Percentiles rank a stretch among this genome's conserved stretches.
phyloP scores from a whole-genome alignment of 2,113 vertebrate species.

The Ochotona curzoniae region DNA sequence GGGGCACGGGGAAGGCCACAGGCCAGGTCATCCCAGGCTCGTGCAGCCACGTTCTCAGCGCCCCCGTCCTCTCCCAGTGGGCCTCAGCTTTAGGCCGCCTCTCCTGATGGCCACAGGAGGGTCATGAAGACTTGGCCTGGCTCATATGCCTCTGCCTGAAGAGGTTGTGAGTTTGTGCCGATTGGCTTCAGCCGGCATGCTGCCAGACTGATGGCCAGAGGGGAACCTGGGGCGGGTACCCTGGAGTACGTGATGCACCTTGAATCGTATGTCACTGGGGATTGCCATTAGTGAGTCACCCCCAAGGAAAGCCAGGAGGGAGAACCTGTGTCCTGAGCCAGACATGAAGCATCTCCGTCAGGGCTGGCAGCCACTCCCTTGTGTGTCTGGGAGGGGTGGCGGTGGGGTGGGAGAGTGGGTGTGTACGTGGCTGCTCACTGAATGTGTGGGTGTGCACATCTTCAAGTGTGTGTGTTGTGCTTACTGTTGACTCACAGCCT shows the following conservation, averaged over 20 bases:
- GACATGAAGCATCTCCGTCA: not conserved
- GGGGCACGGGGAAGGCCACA: not conserved
- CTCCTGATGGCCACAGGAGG: not conserved
- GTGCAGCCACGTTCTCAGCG: not conserved
- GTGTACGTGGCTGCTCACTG: no score
- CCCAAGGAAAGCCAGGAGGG: not conserved
- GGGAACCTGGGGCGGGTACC: not conserved
- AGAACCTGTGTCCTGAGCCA: not conserved
- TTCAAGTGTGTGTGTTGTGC: fast-evolving
- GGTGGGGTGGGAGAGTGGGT: no score
- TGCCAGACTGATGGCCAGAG: not conserved
- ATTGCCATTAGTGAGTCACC: not conserved
- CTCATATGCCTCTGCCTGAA: not conserved
- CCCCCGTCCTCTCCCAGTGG: not conserved
- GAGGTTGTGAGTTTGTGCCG: not conserved
- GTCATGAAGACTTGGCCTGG: not conserved
- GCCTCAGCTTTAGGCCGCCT: not conserved
- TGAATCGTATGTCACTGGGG: not conserved
- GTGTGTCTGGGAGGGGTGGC: not conserved
- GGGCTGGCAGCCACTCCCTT: not conserved
- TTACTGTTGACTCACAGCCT: not conserved
- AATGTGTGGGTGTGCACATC: not conserved
- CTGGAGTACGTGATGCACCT: not conserved
- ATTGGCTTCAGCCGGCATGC: not conserved
- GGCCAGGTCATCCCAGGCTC: not conserved